Base-by-base conservation (phyloP, 2,888 invertebrate species). In the Onthophagus sagittarius region DNA sequence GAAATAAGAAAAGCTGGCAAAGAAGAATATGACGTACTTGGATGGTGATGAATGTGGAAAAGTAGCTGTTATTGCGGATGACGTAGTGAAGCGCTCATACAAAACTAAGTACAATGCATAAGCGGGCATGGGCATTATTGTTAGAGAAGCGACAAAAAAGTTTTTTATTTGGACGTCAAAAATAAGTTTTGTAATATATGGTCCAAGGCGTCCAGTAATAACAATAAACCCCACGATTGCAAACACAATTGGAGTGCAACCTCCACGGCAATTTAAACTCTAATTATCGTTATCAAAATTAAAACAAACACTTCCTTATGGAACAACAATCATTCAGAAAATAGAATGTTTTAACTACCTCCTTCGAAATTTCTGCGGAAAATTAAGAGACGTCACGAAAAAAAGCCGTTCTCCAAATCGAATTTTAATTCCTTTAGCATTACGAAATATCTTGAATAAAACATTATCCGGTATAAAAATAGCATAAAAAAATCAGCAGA, bases 271-370 rank as follows among this genome's bases (percentile, higher is more conserved):
- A 77, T 77, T 75, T 76, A 77, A 65, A n/a, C n/a, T 53, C 15
- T 33, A 7, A 71, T 71, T n/a, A 64, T 71, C 1, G 75, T 71
- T 73, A n/a, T 69, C 62, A 11, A 76, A 74, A 62, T 63, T 76
- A 13, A 7, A 71, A n/a, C 32, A 74, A 15, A 32, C 33, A 11
- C 53, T 13, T 5, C 75, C 73, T 0, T 75, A 76, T 53, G 23
- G 33, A 32, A 63, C 67, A 15, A n/a, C 39, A 14, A 2, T 1
- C 3, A 74, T 77, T 2, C 14, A 73, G 33, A 77, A 77, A 69
- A 74, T 76, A 32, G 76, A 77, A 63, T 77, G 76, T 63, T 53
- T 33, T 11, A 77, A 76, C 33, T 77, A 77, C 7, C 3, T 23
- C 1, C 2, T 2, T 23, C 1, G 23, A 23, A 23, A 23, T 3